Base-by-base conservation (phyloP, 2,888 invertebrate species). In the Fragum fragum region DNA sequence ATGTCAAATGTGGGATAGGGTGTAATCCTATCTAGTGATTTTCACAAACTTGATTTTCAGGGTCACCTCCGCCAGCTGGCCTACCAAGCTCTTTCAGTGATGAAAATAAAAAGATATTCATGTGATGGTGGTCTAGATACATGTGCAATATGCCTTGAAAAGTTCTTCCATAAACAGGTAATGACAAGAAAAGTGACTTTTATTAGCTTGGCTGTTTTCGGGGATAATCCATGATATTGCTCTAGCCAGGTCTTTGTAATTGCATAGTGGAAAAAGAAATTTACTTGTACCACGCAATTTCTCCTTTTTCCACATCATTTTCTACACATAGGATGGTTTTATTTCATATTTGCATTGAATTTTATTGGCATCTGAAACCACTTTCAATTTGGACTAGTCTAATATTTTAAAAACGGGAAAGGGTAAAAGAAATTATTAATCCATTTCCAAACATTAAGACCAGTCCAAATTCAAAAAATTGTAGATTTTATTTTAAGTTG, bases 141-240 rank as follows among this genome's bases (percentile, higher is more conserved):
- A 39, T 95, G 95, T 90, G 95, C 95, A 73, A 94, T 95, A 69
- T 95, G 95, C 85, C 91, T 95, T 79, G 95, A 95, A 57, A 94
- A 94, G 76, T 95, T 95, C 91, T 91, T 90, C 66, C 93, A 93
- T 55, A 95, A 95, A 76, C 94, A 94, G 90, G 95, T 94, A 73
- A 70, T 32, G 23, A 36, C 3, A 6, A 36, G 32, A 9, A 36
- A 36, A 36, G 9, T 36, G 32, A 36, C 9, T 36, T 36, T 36
- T 9, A 55, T 21, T 16, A 21, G 7, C 55, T n/a, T 16, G 23
- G 7, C 55, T 21, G 9, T 55, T n/a, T 16, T 16, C 55, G n/a
- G 21, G n/a, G 55, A 11, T 9, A 16, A 16, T 55, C 9, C 23
- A 7, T 16, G 42, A 42, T 42, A 42, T 7, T 11, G 11, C 7